These are phyloP conservation scores for Nephrotoma appendiculata DNA, from an alignment of 2,888 invertebrate species.

Conservation along the genomic window DNA sequence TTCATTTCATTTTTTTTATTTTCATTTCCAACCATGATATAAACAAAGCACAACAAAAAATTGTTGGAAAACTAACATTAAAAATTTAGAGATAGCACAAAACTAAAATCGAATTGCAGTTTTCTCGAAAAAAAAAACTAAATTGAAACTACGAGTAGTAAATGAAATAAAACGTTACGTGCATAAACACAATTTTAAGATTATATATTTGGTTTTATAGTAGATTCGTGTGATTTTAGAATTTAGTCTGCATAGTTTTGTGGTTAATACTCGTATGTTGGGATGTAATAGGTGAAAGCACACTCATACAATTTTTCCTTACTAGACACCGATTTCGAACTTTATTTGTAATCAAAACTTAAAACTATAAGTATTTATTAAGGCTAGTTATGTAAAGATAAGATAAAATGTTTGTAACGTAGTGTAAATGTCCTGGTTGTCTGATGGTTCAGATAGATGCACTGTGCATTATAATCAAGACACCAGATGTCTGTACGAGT, in stretches of 20 bases:
- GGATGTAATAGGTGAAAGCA: background rate
- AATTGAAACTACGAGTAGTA: background rate
- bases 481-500: too few relatives aligned
- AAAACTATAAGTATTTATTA: background rate
- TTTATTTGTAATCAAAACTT: background rate
- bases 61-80: background rate
- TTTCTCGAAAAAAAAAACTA: background rate
- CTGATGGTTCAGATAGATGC: too few relatives aligned
- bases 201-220: background rate
- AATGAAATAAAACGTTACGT: background rate
- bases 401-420: too few relatives aligned
- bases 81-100: background rate
- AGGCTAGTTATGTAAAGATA: too few relatives aligned
- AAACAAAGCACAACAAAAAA: background rate
- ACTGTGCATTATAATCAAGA: too few relatives aligned
- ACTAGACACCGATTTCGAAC: background rate
- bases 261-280: background rate
- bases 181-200: background rate
- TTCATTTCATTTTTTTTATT: background rate
- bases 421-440: too few relatives aligned
- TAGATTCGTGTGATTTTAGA: background rate
- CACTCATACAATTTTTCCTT: background rate
- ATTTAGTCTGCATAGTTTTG: background rate
- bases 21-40: background rate
- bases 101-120: background rate